These are phyloP conservation scores for Trichogramma dendrolimi DNA, from an alignment of 2,888 invertebrate species.

Conservation along the genomic window DNA sequence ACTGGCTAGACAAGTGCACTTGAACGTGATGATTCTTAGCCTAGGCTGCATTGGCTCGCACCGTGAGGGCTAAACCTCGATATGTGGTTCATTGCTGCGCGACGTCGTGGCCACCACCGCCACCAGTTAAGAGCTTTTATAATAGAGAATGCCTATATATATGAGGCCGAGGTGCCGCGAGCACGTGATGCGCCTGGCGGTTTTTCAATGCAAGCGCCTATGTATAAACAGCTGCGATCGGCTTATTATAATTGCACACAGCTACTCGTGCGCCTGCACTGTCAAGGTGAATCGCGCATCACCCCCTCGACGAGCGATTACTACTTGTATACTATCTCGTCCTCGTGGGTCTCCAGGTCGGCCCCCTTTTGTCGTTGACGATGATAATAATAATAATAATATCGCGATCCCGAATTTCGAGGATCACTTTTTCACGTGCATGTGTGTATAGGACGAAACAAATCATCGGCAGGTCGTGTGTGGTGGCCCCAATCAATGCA, in stretches of 20 bases:
- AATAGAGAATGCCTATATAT: too few species aligned
- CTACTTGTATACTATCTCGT: background rate
- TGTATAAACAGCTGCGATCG: background rate
- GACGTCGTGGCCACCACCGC: background rate
- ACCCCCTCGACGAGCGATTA: background rate
- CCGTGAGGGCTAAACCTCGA: too few species aligned
- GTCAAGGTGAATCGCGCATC: constrained; percentile 17
- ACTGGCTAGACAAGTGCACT: background rate
- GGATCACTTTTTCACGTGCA: too few species aligned
- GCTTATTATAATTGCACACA: background rate
- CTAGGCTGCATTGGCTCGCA: too few species aligned
- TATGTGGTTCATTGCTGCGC: too few species aligned
- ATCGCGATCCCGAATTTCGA: too few species aligned
- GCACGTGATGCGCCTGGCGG: background rate
- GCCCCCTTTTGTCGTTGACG: background rate
- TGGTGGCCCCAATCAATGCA: too few species aligned
- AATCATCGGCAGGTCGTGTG: too few species aligned
- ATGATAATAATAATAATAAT: too few species aligned
- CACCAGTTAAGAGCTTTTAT: background rate
- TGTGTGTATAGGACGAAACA: too few species aligned
- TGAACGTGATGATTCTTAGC: background rate
- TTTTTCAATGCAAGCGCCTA: background rate
- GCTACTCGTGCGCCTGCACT: constrained; percentile 5
- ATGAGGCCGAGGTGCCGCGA: background rate
- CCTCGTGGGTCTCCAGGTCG: background rate